A percentile compares a stretch with the other conserved stretches of the same genome.
Conservation (phyloP, 2,888 invertebrate species). For the Deilephila elpenor region DNA sequence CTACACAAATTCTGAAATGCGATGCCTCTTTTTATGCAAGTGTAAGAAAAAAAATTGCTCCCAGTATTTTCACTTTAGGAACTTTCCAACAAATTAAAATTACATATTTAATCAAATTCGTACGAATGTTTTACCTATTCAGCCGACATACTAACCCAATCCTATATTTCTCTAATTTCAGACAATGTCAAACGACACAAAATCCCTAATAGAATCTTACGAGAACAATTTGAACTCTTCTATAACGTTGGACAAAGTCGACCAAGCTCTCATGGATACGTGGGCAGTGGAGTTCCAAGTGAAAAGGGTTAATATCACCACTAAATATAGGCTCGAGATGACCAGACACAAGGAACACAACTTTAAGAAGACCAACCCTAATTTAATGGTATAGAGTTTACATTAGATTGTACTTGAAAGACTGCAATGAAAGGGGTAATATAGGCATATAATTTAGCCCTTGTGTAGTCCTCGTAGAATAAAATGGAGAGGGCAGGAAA, state of each 20-base stretch:
- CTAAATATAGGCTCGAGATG: constrained; percentile 61
- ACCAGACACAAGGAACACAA: constrained; percentile 59
- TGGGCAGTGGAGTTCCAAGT: constrained; percentile 59
- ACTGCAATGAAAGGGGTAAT: too few species aligned
- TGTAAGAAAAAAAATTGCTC: too few species aligned
- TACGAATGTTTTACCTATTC: background rate
- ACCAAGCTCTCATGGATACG: constrained; percentile 42
- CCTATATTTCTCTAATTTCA: background rate
- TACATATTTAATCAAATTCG: too few species aligned
- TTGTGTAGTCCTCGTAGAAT: too few species aligned
- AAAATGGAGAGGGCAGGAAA: too few species aligned
- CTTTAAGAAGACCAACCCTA: constrained; percentile 47
- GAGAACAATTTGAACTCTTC: background rate
- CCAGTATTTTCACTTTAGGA: too few species aligned
- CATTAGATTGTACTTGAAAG: background rate
- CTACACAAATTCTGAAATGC: too few species aligned
- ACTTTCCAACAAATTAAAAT: too few species aligned
- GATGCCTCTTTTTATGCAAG: too few species aligned
- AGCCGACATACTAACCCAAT: background rate
- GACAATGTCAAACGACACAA: background rate
- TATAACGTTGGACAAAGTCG: background rate
- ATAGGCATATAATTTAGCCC: too few species aligned
- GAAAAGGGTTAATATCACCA: constrained; percentile 58
- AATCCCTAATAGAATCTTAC: background rate
- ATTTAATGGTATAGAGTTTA: constrained; percentile 49